Conservation (phyloP, 2,888 invertebrate genomes). For the Nowickia ferox region DNA sequence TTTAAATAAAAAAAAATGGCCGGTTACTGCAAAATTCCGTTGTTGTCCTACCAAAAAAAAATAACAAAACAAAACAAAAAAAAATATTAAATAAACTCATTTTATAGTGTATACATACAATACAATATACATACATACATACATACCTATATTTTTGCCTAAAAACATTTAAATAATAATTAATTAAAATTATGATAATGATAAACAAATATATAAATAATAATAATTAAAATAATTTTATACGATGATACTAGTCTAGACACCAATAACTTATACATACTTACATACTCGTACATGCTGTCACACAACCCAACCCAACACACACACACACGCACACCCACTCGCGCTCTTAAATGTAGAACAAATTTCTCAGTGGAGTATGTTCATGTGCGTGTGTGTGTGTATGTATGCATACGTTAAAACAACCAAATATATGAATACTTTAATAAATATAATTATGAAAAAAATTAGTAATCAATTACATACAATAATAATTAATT, state of each 20-base stretch:
- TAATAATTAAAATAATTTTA: slow-evolving; percentile 75
- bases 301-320: neutral
- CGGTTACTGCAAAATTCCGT: slow-evolving; percentile 72
- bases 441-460: slow-evolving; percentile 42
- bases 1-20: slow-evolving; percentile 72
- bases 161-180: slow-evolving; percentile 71
- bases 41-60: slow-evolving; percentile 63
- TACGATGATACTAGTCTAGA: slow-evolving; percentile 75
- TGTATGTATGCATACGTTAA: slow-evolving; percentile 25
- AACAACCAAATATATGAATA: slow-evolving; percentile 30
- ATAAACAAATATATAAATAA: slow-evolving; percentile 61
- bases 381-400: neutral
- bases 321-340: neutral
- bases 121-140: neutral
- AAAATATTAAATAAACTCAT: slow-evolving; percentile 75
- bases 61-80: too few relatives aligned
- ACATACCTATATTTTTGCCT: slow-evolving; percentile 80
- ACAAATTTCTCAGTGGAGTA: neutral
- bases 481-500: slow-evolving; percentile 8
- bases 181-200: slow-evolving; percentile 73
- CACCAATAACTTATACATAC: slow-evolving; percentile 61
- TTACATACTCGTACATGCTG: slow-evolving; percentile 12
- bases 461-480: slow-evolving; percentile 27
- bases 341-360: neutral
- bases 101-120: slow-evolving; percentile 75